A percentile compares a stretch with the other conserved stretches of the same genome.
These are phyloP conservation scores for Enhydra lutris DNA, from an alignment of 2,113 vertebrate genomes.

Conservation along the genomic window DNA sequence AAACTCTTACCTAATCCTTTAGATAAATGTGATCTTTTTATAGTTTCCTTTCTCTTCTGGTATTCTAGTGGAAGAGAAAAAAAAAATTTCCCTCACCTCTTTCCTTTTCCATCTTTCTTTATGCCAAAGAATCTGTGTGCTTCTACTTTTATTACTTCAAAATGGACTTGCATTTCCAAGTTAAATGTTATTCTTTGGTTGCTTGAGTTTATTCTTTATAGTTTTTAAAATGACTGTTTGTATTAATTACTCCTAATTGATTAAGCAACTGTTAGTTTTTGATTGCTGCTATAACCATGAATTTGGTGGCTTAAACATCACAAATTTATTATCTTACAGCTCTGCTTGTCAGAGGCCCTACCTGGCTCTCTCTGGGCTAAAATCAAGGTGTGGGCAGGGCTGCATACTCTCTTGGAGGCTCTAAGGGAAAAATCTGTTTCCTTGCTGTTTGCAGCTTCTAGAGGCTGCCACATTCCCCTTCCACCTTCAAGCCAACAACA, in stretches of 20 bases:
- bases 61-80: background rate
- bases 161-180: slow-evolving; percentile 15
- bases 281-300: background rate
- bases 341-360: background rate
- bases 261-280: background rate
- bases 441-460: background rate
- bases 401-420: background rate
- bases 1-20: background rate
- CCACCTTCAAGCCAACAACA: background rate
- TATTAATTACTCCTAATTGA: background rate
- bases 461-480: background rate
- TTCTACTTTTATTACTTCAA: slow-evolving; percentile 6
- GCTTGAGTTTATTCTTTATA: background rate
- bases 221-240: background rate
- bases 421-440: background rate
- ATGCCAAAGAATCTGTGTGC: background rate
- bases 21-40: background rate
- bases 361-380: background rate
- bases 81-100: background rate
- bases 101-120: background rate
- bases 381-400: background rate
- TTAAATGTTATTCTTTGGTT: background rate
- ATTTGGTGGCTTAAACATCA: background rate
- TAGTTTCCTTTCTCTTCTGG: background rate
- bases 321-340: background rate